Base-by-base conservation (phyloP, 1,140 invertebrate genomes). In the Lethocerus indicus region DNA sequence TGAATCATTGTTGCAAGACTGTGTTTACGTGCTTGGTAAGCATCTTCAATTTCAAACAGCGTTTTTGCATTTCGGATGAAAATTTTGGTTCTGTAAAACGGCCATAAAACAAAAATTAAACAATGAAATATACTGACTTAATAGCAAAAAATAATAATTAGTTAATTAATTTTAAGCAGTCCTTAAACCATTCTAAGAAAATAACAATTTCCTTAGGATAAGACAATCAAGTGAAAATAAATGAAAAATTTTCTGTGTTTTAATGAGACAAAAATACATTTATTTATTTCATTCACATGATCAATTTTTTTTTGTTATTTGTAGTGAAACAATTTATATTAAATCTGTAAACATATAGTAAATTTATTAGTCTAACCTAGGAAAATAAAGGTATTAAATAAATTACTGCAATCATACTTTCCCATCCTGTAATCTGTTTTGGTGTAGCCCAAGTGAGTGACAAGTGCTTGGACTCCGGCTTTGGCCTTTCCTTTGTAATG, bases 31-130 rank as follows among this genome's bases (percentile, higher is more conserved):
- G 67, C 59, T 67, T 92, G 87, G 66, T 84, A 89, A 0, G 80
- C 78, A 65, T 94, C 89, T 69, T 94, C 89, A 12, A 84, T 90
- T 9, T 78, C 72, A 69, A 93, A 93, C 0, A 94, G 66, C 0
- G 87, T 91, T 60, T 83, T 79, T 12, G 88, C 87, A 62, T 84
- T 81, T 45, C 88, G 75, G 56, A 95, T 91, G 65, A 95, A 95
- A 51, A 94, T 75, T 62, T 95, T 95, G 2, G 88, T 88, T 61
- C 81, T 87, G 61, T 14, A 42, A 21, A 21, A n/a, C n/a, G n/a
- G n/a, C 1, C 42, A 47, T 23, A n/a, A 43, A 63, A 66, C 58
- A 59, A 58, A 56, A 55, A 52, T 48, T 52, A 40, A 54, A 39
- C 21, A 16, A 35, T 42, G n/a, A 24, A 5, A 1, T 24, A 42